Evolutionary conservation across 2,113 vertebrate species (phyloP).

Genomic region (Bungarus multicinctus): DNA sequence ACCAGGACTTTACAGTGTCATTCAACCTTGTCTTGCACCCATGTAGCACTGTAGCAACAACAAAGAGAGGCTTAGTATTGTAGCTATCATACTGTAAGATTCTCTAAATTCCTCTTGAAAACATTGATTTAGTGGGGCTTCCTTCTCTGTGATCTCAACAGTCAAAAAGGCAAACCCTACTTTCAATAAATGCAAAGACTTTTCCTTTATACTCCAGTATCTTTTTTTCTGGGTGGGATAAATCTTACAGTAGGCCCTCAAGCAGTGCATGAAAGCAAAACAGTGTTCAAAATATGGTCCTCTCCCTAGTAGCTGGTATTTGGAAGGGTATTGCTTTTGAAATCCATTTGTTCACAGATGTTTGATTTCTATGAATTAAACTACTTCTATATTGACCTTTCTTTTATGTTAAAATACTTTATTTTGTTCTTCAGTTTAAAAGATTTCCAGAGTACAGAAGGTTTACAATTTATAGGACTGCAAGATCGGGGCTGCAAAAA

Average conservation of each 20-base stretch:
- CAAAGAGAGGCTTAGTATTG: background rate
- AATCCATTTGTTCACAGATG: background rate
- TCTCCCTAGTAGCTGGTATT: background rate
- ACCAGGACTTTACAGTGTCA: background rate
- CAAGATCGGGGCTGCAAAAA: background rate
- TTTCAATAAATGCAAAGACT: background rate
- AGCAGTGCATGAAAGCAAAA: background rate
- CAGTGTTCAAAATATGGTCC: no score
- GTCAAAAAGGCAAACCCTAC: accelerated
- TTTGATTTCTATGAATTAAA: background rate
- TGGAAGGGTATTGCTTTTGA: background rate
- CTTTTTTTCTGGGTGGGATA: background rate
- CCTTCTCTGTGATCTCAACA: background rate
- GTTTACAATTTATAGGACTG: background rate
- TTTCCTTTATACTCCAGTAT: background rate
- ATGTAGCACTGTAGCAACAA: background rate
- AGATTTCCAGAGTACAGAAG: background rate
- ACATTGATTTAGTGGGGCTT: background rate
- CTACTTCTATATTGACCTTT: background rate
- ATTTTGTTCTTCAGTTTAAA: background rate
- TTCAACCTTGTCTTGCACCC: background rate
- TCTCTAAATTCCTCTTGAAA: background rate
- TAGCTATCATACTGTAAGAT: background rate
- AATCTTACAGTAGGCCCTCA: background rate
- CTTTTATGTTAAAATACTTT: background rate